These are phyloP conservation scores for Cloeon dipterum DNA, from an alignment of 2,888 invertebrate species.

Conservation along the genomic window DNA sequence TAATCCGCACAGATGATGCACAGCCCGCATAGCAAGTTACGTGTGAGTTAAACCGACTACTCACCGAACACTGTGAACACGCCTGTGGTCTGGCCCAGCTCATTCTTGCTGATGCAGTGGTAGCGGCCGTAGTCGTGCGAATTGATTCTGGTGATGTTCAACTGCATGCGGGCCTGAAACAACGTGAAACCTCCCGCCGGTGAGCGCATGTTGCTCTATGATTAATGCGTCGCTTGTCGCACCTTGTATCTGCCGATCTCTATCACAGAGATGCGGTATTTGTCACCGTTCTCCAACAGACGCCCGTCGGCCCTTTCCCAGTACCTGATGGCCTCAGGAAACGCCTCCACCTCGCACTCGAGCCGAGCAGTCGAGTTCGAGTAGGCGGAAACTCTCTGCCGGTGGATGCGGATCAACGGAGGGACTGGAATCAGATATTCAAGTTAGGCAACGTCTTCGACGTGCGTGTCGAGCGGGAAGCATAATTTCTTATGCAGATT, in stretches of 20 bases:
- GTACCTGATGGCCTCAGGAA: slow-evolving; percentile 61
- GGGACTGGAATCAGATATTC: too few relatives aligned
- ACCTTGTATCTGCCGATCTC: slow-evolving; percentile 26
- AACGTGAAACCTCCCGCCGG: background rate
- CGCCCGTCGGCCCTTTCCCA: slow-evolving; percentile 64
- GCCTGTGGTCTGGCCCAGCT: slow-evolving; percentile 55
- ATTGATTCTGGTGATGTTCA: slow-evolving; percentile 47
- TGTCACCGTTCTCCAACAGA: slow-evolving; percentile 39
- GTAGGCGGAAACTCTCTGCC: slow-evolving; percentile 46
- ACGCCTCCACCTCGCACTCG: slow-evolving; percentile 73
- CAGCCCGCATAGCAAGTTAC: too few relatives aligned
- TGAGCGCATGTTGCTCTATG: background rate
- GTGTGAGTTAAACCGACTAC: too few relatives aligned
- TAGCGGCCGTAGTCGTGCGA: slow-evolving; percentile 49
- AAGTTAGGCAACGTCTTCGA: too few relatives aligned
- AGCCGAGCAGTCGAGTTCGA: slow-evolving; percentile 44
- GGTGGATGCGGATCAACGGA: slow-evolving; percentile 57
- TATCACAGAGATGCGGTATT: slow-evolving; percentile 33
- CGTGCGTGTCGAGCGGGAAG: background rate
- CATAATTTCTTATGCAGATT: too few relatives aligned
- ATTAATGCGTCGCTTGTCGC: slow-evolving; percentile 3
- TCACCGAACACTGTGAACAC: slow-evolving; percentile 40
- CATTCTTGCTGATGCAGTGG: slow-evolving; percentile 68
- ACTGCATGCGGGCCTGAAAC: slow-evolving; percentile 44
- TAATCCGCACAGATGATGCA: too few relatives aligned